These are phyloP conservation scores for Rhaphigaster nebulosa DNA, from an alignment of 2,888 invertebrate species.

Conservation along the genomic window DNA sequence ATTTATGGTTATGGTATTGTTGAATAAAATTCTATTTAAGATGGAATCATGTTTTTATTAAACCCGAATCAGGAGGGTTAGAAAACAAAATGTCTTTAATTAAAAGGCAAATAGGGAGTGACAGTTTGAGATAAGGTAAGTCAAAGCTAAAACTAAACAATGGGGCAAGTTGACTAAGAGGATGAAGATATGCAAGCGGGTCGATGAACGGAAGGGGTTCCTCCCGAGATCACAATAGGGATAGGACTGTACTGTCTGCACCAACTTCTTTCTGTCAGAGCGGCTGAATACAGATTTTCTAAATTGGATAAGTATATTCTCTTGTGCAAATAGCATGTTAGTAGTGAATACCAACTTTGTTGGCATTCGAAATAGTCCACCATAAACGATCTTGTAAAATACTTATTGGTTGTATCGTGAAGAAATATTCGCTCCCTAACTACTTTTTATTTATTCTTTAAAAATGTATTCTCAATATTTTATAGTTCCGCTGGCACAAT, in stretches of 20 bases:
- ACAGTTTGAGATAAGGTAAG: neutral
- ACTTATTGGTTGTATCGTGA: neutral
- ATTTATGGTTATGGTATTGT: no score
- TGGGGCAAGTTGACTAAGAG: constrained; percentile 1
- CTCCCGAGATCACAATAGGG: neutral
- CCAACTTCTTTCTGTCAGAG: neutral
- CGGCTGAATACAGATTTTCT: neutral
- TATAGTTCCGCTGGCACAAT: no score
- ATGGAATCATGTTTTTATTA: no score
- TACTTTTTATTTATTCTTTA: no score
- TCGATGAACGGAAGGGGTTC: neutral
- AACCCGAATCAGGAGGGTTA: neutral
- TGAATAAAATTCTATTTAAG: no score
- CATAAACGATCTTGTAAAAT: neutral
- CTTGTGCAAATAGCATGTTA: neutral
- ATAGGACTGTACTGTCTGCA: neutral
- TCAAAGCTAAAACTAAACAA: neutral
- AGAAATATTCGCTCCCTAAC: no score
- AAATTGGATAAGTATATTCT: neutral
- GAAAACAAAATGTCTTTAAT: neutral
- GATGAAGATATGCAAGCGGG: neutral
- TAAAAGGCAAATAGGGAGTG: neutral
- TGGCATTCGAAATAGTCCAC: neutral
- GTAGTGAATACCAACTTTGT: neutral
- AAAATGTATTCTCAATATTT: no score